Conservation (phyloP, 1,140 invertebrate genomes). For the Apocrypta bakeri region DNA sequence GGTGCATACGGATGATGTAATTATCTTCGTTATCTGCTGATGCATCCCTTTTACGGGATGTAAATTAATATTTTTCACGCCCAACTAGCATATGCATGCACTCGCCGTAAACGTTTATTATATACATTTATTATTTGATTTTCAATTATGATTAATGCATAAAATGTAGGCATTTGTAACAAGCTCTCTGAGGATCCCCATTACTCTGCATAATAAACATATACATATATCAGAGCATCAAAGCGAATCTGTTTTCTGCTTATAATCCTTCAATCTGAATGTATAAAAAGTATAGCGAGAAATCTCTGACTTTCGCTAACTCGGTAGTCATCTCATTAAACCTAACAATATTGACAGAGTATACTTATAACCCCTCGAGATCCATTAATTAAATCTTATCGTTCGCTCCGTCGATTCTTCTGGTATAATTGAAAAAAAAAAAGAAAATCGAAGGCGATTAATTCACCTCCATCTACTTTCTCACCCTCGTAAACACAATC, state of each 20-base stretch:
- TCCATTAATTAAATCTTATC: conserved; percentile 44
- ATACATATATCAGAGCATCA: too few relatives aligned
- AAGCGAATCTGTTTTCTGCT: neutral
- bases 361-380: neutral
- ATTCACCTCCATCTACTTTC: neutral
- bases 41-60: neutral
- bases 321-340: neutral
- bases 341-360: neutral
- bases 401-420: conserved; percentile 5
- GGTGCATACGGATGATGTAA: conserved; percentile 11
- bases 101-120: neutral
- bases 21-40: conserved; percentile 3
- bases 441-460: neutral
- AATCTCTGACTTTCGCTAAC: neutral
- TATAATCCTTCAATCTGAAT: neutral
- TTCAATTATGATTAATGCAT: conserved; percentile 29
- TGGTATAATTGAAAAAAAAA: conserved; percentile 25
- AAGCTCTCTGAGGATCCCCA: neutral
- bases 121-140: neutral
- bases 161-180: neutral
- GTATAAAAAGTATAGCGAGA: neutral
- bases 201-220: too few relatives aligned
- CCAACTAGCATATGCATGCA: neutral
- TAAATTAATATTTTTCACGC: neutral
- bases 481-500: neutral